These are phyloP conservation scores for Corynorhinus townsendii DNA, from an alignment of 2,113 vertebrate species.

Conservation along the genomic window DNA sequence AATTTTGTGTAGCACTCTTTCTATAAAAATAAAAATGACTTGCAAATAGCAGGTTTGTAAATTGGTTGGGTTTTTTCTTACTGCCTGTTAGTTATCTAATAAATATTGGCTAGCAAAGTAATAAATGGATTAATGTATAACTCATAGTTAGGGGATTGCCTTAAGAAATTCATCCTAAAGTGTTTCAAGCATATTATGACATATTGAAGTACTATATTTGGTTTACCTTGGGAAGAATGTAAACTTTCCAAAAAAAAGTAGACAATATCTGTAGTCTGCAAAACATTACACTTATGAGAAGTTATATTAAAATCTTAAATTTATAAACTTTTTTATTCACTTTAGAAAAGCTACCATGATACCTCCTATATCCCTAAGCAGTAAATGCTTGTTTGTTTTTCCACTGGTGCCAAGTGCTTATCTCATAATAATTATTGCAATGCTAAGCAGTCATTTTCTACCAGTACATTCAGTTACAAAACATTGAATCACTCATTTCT, in stretches of 20 bases:
- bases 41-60: background rate
- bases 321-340: background rate
- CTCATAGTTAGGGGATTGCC: background rate
- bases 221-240: background rate
- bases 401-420: background rate
- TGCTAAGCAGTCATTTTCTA: slow-evolving; percentile 52
- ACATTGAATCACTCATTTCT: slow-evolving; percentile 49
- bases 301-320: background rate
- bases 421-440: slow-evolving; percentile 47
- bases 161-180: background rate
- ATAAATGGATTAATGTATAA: background rate
- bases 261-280: background rate
- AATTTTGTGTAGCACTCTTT: background rate
- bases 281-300: background rate
- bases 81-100: background rate
- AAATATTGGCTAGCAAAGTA: background rate
- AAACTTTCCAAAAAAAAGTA: background rate
- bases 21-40: background rate
- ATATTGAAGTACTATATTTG: background rate
- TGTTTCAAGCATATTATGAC: background rate
- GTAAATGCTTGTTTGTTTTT: background rate
- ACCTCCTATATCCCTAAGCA: background rate
- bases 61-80: background rate
- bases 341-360: background rate
- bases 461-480: slow-evolving; percentile 56